Base-by-base conservation (phyloP, 2,797 vertebrate species). In the Muscicapa striata region DNA sequence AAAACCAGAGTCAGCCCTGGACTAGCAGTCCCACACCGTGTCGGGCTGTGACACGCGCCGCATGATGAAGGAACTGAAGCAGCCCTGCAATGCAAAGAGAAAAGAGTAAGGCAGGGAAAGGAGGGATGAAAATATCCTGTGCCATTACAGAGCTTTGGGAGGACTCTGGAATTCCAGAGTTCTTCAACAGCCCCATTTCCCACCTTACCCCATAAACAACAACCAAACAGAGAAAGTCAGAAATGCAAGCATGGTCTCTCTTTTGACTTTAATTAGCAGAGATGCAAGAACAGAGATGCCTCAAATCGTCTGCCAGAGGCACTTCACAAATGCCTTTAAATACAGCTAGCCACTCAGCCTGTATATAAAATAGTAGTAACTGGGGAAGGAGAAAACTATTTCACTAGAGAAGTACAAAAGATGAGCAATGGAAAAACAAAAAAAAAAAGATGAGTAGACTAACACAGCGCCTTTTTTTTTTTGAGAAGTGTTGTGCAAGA, bases 21-120 rank as follows among this genome's bases (percentile, higher is more conserved):
- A 43, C 34, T 34, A 57, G 74, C 30, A 22, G 41, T 6, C 70
- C 32, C n/a, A 15, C 61, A 32, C 5, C 5, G 3, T 1, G 3
- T 27, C 1, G 4, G 26, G 30, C 0, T 57, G 82, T 20, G 51
- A 45, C 58, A 15, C 0, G 0, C 0, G 2, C 1, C 24, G 34
- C 46, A 80, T 72, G 10, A 38, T 1, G 17, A 70, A 52, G 46
- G 48, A 73, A 87, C 4, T 17, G 59, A 73, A 69, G 51, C 48
- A 76, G 29, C 34, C 59, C 87, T 76, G 63, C 45, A 63, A 59
- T 22, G 5, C 1, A 2, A 75, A 87, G 17, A 76, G 52, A 78
- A 58, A 66, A 82, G 26, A 36, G 24, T 46, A 40, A 87, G 66
- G 41, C 38, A 81, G 40, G 69, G 38, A 52, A 77, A 4, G 24